Evolutionary conservation across 2,113 vertebrate genomes (phyloP), one percentile per base, ranked within the genome.

Genomic region (Pseudolaguvia tuberculata): DNA sequence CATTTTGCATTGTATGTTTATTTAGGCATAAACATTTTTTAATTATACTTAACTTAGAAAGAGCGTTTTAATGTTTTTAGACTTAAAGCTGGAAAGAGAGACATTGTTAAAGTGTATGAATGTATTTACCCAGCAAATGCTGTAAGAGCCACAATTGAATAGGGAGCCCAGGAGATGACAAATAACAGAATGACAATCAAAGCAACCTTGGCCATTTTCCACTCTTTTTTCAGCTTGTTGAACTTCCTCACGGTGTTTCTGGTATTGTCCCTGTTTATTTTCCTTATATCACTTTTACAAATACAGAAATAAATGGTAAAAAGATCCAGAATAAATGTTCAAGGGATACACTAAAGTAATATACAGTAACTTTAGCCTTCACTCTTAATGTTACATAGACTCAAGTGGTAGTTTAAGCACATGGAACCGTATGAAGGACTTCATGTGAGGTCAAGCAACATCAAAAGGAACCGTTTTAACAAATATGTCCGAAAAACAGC

Each of bases 151-250:
- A 94, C 90, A 0, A 90, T 86, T 73, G 97, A 94, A 83, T 99
- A 98, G 3, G 97, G 95, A 3, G 94, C 94, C 96, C 96, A 99
- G 86, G 96, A 98, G 83, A 98, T 85, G 78, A 97, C 89, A 17
- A 90, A 98, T 18, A 96, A 88, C 31, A 94, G 87, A 82, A 96
- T 97, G 80, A 96, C 89, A 0, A 97, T 92, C 78, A 98, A 84
- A 0, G 94, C 93, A 2, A 96, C 92, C 89, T 96, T 97, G 48
- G 96, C 97, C 92, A 95, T 96, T 84, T 93, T 96, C 96, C 97
- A 98, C 65, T 99, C 96, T 11, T 88, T 95, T 87, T 89, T 94
- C 87, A 98, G 91, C 83, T 88, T 92, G 55, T 91, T 86, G 78
- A 89, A 90, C 73, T 85, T 94, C 80, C 86, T 92, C 7, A 92